A percentile compares a stretch with the other conserved stretches of the same genome.
phyloP scores from a whole-genome alignment of 2,888 invertebrate genomes.

The Eupeodes latifasciatus region DNA sequence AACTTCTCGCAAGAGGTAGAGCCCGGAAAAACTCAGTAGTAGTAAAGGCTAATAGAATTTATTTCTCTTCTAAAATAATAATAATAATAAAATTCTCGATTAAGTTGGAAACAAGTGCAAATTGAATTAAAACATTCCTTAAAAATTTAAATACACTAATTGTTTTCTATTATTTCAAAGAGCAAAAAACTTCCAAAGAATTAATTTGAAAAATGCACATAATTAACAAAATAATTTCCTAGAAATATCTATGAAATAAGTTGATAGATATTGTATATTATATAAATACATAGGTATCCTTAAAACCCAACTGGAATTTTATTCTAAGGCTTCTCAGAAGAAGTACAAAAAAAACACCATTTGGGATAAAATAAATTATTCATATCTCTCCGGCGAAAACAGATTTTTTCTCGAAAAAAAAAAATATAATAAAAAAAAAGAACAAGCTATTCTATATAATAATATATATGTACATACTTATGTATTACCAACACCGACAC shows the following conservation, averaged over 20 bases:
- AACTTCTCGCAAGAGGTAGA: no score
- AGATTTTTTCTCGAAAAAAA: neutral
- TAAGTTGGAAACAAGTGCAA: no score
- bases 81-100: no score
- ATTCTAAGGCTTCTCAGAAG: neutral
- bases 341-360: neutral
- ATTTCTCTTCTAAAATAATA: no score
- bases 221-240: constrained; percentile 12
- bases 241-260: neutral
- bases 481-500: constrained; percentile 1
- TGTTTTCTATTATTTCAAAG: no score
- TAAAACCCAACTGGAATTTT: constrained; percentile 6
- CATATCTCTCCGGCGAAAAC: constrained; percentile 62
- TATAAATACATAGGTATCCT: neutral
- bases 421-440: constrained; percentile 22
- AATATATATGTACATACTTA: neutral
- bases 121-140: no score
- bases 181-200: no score
- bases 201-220: neutral
- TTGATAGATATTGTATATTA: neutral
- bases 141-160: no score
- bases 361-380: constrained; percentile 69
- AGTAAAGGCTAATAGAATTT: no score
- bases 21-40: no score
- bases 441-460: constrained; percentile 36